A percentile compares a stretch with the other conserved stretches of the same genome.
These are phyloP conservation scores for Prietella phreatophila DNA, from an alignment of 2,113 vertebrate genomes.

Conservation along the genomic window DNA sequence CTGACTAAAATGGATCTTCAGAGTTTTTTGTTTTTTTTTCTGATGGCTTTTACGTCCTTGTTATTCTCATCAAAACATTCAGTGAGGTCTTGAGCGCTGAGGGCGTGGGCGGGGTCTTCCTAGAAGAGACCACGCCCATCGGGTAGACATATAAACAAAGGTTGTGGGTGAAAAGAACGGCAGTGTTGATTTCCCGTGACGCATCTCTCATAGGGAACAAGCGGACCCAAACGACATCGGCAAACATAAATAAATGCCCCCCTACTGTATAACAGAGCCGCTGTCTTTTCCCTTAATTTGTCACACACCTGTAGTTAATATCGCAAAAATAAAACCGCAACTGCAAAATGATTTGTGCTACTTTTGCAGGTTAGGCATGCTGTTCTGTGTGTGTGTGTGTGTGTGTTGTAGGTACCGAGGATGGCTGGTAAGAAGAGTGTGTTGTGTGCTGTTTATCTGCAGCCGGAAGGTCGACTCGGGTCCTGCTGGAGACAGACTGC, in stretches of 20 bases:
- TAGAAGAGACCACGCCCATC: not conserved
- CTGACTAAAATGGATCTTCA: not conserved
- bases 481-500: constrained; percentile 55
- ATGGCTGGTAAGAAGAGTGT: constrained; percentile 73
- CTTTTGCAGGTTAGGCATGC: not conserved
- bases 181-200: not conserved
- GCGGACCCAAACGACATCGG: not conserved
- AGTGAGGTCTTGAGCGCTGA: not conserved
- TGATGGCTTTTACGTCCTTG: not conserved
- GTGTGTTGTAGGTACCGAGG: constrained; percentile 68
- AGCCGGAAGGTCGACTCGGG: constrained; percentile 65
- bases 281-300: not conserved
- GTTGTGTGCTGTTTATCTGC: constrained; percentile 68
- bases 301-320: not conserved
- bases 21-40: too few species aligned
- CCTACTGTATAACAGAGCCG: not conserved
- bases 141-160: not conserved
- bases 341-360: not conserved
- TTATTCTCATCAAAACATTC: not conserved
- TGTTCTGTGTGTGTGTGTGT: not conserved
- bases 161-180: too few species aligned
- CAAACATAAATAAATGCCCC: not conserved
- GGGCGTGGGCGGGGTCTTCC: not conserved
- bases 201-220: not conserved
- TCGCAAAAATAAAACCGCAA: not conserved